These are phyloP conservation scores for Aethes cnicana DNA, from an alignment of 2,888 invertebrate genomes.

Conservation along the genomic window DNA sequence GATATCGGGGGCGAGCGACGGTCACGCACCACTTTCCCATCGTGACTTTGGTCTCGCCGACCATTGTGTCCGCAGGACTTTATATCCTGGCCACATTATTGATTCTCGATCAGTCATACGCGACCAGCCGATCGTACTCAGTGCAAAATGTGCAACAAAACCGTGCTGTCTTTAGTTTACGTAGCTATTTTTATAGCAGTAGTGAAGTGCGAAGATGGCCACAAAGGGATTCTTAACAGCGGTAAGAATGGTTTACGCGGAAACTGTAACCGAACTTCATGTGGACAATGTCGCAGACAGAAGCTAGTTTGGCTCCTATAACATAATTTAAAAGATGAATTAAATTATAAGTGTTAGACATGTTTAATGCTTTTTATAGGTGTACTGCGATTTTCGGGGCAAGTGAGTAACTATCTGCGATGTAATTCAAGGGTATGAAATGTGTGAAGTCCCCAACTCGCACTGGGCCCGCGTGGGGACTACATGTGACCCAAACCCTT, in stretches of 20 bases:
- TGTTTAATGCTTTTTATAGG: too few relatives aligned
- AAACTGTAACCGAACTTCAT: background rate
- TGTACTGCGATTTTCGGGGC: too few relatives aligned
- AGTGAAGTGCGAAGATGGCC: conserved; percentile 59
- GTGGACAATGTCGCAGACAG: background rate
- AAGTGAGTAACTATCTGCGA: too few relatives aligned
- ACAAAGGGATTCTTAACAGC: conserved; percentile 55
- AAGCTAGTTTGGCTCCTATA: too few relatives aligned
- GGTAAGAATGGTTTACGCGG: conserved; percentile 45
- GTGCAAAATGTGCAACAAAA: conserved; percentile 67
- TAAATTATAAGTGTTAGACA: too few relatives aligned
- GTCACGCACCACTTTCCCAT: conserved; percentile 79
- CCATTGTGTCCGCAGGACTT: conserved; percentile 75
- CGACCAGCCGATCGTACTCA: conserved; percentile 52
- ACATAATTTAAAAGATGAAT: too few relatives aligned
- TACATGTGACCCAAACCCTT: too few relatives aligned
- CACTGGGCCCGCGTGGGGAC: too few relatives aligned
- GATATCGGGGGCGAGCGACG: conserved; percentile 64
- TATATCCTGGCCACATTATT: conserved; percentile 73
- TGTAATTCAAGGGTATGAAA: too few relatives aligned
- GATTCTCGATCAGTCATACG: conserved; percentile 67
- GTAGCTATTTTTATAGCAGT: conserved; percentile 61
- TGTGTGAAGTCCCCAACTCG: too few relatives aligned
- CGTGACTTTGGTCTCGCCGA: conserved; percentile 68
- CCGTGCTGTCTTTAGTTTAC: conserved; percentile 60